Evolutionary conservation across 2,797 vertebrate genomes (phyloP).

Genomic region (Nyctalus aviator): DNA sequence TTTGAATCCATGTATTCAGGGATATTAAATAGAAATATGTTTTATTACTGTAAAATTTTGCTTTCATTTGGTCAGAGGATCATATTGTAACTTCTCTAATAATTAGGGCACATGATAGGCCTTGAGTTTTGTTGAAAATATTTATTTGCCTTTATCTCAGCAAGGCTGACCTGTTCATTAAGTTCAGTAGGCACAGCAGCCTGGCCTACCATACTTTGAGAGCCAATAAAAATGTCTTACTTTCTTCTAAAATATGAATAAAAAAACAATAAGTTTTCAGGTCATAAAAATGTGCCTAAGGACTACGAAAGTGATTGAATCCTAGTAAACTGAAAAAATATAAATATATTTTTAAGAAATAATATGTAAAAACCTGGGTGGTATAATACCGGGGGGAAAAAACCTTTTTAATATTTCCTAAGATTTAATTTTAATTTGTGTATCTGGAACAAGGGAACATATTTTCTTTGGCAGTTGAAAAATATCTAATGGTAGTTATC

Average conservation of each 20-base stretch:
- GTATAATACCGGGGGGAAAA: neutral
- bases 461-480: slow-evolving; percentile 28
- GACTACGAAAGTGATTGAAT: neutral
- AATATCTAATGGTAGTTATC: neutral
- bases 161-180: too few relatives aligned
- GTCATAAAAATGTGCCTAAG: neutral
- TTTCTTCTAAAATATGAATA: slow-evolving; percentile 3
- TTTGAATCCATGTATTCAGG: too few relatives aligned
- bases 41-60: too few relatives aligned
- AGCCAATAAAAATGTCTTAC: neutral
- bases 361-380: neutral
- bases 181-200: too few relatives aligned
- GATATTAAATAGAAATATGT: too few relatives aligned
- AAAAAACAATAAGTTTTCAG: neutral
- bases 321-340: neutral
- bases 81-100: too few relatives aligned
- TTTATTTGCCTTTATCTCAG: too few relatives aligned
- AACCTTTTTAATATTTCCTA: neutral
- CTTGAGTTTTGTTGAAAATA: too few relatives aligned
- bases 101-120: too few relatives aligned
- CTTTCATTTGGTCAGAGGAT: too few relatives aligned
- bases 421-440: slow-evolving; percentile 24
- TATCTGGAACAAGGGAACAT: neutral
- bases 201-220: too few relatives aligned
- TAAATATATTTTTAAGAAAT: neutral